Conservation (phyloP, 2,888 invertebrate species). For the Nyleta sp. region DNA sequence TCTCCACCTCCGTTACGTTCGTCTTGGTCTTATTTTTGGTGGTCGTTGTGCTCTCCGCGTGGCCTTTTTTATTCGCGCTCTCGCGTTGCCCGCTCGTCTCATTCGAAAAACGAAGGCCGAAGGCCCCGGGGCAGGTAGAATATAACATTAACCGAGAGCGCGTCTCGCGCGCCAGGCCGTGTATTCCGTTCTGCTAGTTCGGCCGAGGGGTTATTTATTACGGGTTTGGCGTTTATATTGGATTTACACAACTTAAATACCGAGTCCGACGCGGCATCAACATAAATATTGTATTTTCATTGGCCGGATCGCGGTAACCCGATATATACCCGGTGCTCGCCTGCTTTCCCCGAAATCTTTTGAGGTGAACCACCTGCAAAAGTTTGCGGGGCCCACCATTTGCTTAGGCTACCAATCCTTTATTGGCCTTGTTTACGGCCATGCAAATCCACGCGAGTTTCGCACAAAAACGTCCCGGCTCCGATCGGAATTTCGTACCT, state of each 20-base stretch:
- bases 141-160: slow-evolving; percentile 72
- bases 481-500: too few relatives aligned
- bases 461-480: too few relatives aligned
- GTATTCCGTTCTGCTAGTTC: slow-evolving; percentile 58
- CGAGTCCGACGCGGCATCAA: slow-evolving; percentile 77
- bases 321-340: slow-evolving; percentile 43
- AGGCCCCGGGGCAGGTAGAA: slow-evolving; percentile 78
- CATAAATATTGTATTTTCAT: slow-evolving; percentile 80
- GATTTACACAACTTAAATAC: slow-evolving; percentile 82
- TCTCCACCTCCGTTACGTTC: slow-evolving; percentile 49
- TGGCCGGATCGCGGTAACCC: slow-evolving; percentile 61
- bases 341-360: slow-evolving; percentile 65
- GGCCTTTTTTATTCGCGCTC: slow-evolving; percentile 62
- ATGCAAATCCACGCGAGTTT: slow-evolving; percentile 10
- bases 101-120: slow-evolving; percentile 77
- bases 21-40: slow-evolving; percentile 51
- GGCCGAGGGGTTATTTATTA: slow-evolving; percentile 80
- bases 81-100: slow-evolving; percentile 78
- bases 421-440: slow-evolving; percentile 40
- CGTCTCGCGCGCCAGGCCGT: slow-evolving; percentile 55
- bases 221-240: slow-evolving; percentile 81
- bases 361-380: slow-evolving; percentile 61
- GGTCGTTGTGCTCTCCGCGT: slow-evolving; percentile 52
- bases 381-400: slow-evolving; percentile 12
- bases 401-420: slow-evolving; percentile 36